phyloP scores from a whole-genome alignment of 2,888 invertebrate genomes.

The Empis stercorea region DNA sequence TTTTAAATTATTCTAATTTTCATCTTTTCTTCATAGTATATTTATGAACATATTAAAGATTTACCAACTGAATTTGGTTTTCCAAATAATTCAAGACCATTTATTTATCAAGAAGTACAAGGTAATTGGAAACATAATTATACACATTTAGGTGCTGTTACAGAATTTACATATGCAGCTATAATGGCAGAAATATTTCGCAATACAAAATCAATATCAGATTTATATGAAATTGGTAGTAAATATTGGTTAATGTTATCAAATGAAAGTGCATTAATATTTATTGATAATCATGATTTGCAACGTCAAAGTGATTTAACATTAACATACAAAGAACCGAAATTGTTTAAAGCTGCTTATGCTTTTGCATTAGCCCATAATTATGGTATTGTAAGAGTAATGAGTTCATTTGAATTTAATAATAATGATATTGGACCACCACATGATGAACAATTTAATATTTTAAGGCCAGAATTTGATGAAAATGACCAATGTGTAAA shows the following conservation, averaged over 20 bases:
- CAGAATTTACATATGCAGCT: constrained; percentile 45
- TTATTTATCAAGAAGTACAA: constrained; percentile 42
- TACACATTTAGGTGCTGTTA: constrained; percentile 45
- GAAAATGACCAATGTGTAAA: constrained; percentile 48
- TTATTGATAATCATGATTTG: constrained; percentile 78
- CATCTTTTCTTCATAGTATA: constrained; percentile 19
- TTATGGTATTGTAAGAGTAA: constrained; percentile 59
- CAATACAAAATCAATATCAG: constrained; percentile 41
- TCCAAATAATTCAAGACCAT: constrained; percentile 37
- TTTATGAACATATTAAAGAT: constrained; percentile 39
- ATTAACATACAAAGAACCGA: constrained; percentile 30
- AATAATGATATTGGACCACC: constrained; percentile 40
- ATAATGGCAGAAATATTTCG: constrained; percentile 20
- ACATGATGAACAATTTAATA: constrained; percentile 35
- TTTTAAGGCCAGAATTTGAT: constrained; percentile 43
- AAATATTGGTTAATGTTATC: constrained; percentile 49
- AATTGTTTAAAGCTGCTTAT: constrained; percentile 36
- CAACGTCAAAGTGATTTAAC: constrained; percentile 49
- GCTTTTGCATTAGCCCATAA: constrained; percentile 62
- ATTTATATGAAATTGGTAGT: constrained; percentile 39
- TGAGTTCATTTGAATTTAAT: constrained; percentile 66
- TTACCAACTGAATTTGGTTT: constrained; percentile 41
- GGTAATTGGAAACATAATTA: constrained; percentile 36
- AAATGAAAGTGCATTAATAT: constrained; percentile 47
- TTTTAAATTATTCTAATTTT: background rate